Evolutionary conservation across 2,113 vertebrate genomes (phyloP).

Genomic region (Desmodus rotundus): DNA sequence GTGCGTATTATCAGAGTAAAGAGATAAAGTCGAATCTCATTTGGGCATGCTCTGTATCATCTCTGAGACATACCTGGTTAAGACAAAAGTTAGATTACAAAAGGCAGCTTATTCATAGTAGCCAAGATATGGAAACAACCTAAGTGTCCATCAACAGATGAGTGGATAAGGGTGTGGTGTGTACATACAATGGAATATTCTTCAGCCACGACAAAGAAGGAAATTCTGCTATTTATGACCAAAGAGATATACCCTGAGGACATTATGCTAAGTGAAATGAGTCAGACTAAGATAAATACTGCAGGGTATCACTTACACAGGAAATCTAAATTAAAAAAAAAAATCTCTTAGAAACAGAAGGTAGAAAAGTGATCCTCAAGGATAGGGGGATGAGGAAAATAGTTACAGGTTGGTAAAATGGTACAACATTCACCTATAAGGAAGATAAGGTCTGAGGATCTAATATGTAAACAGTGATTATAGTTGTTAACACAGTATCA

Average conservation of each 20-base stretch:
- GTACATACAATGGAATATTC: background rate
- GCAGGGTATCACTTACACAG: background rate
- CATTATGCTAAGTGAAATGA: background rate
- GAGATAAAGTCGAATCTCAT: background rate
- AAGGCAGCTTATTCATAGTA: background rate
- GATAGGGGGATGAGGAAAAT: background rate
- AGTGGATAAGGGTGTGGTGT: background rate
- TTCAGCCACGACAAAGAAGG: background rate
- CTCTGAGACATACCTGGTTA: background rate
- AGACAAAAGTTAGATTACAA: constrained; percentile 1
- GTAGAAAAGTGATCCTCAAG: background rate
- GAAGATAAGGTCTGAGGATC: background rate
- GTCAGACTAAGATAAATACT: background rate
- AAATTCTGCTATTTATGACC: background rate
- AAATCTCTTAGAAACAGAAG: background rate
- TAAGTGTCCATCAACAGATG: background rate
- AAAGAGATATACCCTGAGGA: background rate
- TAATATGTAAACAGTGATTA: background rate
- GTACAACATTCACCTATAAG: background rate
- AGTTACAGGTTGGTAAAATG: background rate
- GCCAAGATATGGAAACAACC: background rate
- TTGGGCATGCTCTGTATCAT: background rate
- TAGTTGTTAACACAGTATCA: background rate
- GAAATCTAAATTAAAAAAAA: background rate
- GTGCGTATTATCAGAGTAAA: background rate